phyloP scores from a whole-genome alignment of 2,113 vertebrate genomes.

The Myiozetetes cayanensis region DNA sequence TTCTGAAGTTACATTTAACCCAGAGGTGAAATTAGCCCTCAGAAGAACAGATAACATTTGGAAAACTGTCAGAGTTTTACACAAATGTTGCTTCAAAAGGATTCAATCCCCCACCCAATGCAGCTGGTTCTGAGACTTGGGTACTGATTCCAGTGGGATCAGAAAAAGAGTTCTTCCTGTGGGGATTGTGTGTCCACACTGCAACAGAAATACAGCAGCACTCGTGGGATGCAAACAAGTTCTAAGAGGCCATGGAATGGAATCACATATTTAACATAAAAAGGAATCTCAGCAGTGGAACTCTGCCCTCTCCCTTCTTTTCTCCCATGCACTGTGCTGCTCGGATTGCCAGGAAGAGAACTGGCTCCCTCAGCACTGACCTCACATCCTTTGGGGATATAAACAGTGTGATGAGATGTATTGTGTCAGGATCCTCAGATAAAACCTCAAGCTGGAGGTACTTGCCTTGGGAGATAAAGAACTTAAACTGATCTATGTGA shows the following conservation, averaged over 20 bases:
- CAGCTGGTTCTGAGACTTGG: neutral
- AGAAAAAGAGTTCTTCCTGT: neutral
- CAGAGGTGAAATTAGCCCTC: neutral
- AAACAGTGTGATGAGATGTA: constrained; percentile 37
- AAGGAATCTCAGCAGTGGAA: neutral
- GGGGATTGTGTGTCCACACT: neutral
- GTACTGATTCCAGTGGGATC: neutral
- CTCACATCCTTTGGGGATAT: constrained; percentile 17
- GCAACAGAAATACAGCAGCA: neutral
- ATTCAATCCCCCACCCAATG: neutral
- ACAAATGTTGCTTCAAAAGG: neutral
- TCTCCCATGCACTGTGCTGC: neutral
- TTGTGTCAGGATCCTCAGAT: constrained; percentile 24
- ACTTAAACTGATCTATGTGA: neutral
- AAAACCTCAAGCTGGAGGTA: constrained; percentile 12
- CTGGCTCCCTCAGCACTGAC: constrained; percentile 4
- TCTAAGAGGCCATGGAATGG: neutral
- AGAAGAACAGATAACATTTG: neutral
- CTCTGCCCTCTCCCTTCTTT: neutral
- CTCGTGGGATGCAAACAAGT: neutral
- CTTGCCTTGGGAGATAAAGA: neutral
- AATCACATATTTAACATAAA: neutral
- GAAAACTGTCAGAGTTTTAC: neutral
- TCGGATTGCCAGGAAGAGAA: neutral
- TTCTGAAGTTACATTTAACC: neutral